Evolutionary conservation across 2,113 vertebrate species (phyloP).

Genomic region (Beaufortia kweichowensis): DNA sequence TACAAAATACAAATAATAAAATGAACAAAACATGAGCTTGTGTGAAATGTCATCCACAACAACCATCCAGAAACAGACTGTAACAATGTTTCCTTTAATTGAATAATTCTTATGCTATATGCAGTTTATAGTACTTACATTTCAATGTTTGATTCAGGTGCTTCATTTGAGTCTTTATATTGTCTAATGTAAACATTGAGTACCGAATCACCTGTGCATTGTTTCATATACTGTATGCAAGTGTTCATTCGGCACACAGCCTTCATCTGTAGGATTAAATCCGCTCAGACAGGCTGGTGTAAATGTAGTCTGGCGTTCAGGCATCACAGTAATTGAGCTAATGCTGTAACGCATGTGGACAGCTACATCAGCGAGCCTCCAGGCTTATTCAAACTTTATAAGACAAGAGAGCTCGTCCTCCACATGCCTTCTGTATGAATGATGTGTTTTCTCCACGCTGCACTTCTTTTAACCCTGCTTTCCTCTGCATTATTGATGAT

Average conservation of each 20-base stretch:
- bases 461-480: constrained; percentile 88
- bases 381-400: constrained; percentile 86
- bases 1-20: too few species aligned
- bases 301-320: not conserved
- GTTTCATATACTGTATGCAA: too few species aligned
- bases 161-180: too few species aligned
- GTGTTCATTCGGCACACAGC: not conserved
- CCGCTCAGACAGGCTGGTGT: constrained; percentile 1
- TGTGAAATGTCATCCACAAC: too few species aligned
- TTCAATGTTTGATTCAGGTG: too few species aligned
- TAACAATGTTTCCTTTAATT: too few species aligned
- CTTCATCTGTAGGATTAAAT: not conserved
- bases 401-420: constrained; percentile 69
- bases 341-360: constrained; percentile 72
- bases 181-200: too few species aligned
- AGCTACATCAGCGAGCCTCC: constrained; percentile 68
- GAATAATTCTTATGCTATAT: too few species aligned
- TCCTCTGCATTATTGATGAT: constrained; percentile 89
- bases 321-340: constrained; percentile 78
- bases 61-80: too few species aligned
- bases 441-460: constrained; percentile 72
- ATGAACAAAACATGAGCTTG: too few species aligned
- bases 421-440: constrained; percentile 74
- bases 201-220: too few species aligned
- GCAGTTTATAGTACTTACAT: too few species aligned